Base-by-base conservation (phyloP, 2,888 invertebrate species). In the Syrphus vitripennis region DNA sequence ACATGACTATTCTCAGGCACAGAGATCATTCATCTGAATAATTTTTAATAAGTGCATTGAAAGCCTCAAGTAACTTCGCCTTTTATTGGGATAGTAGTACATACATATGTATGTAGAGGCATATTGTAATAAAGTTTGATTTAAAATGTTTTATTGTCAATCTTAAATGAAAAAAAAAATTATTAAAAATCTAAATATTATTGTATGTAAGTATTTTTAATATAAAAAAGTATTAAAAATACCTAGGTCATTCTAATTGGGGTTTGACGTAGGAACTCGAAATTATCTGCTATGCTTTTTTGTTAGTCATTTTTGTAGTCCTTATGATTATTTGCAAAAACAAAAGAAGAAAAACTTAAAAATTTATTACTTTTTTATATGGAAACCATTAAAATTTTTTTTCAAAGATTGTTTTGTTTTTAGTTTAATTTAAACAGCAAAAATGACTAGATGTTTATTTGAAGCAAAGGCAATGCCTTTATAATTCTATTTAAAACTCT, bases 401-500 rank as follows among this genome's bases (percentile, higher is more conserved):
- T 48, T 21, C 0, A 37, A 37, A 16, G 0, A 3, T 12, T 31
- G 19, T 21, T 21, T 34, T 19, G 1, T 7, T n/a, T n/a, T n/a
- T 5, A 6, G 3, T 19, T 59, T 10, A 12, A 12, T 37, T 59
- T 14, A 0, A 34, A 37, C 14, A 24, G 1, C 21, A 59, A 34
- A 21, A 19, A 0, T 31, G n/a, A 29, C 19, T 31, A 19, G 34
- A 21, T 59, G 21, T 59, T 34, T 37, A 59, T 59, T 34, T 34
- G 14, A 21, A 21, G 14, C 24, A 26, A 21, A 59, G 59, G 34
- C 59, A 59, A 59, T 34, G 59, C 59, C 59, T 59, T 59, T 34
- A 59, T 14, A 31, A 34, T 59, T 59, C 59, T 59, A 59, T 59
- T 59, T 37, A 34, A 31, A 59, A 21, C 14, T 59, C 34, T 59